Conservation (phyloP, 1,140 invertebrate species). For the Ericerus pela region DNA sequence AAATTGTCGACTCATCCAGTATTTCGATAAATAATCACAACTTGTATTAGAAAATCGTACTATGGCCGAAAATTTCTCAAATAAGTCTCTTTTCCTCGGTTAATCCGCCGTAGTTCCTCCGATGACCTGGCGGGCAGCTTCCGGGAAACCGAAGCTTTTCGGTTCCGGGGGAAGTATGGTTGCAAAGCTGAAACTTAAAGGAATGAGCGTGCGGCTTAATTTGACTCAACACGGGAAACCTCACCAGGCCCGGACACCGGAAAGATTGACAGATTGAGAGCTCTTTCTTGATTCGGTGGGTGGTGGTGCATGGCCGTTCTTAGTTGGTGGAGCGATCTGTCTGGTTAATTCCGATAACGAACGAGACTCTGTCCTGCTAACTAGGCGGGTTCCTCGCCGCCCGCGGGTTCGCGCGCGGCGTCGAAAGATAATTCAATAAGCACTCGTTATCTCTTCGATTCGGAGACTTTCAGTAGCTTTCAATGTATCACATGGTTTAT, state of each 20-base stretch:
- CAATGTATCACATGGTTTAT: too few species aligned
- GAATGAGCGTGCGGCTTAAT: constrained; percentile 84
- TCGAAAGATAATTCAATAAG: too few species aligned
- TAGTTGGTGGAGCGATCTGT: constrained; percentile 81
- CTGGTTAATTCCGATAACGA: constrained; percentile 79
- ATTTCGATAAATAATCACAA: too few species aligned
- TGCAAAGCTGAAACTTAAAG: constrained; percentile 88
- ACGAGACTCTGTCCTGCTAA: constrained; percentile 59
- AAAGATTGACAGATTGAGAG: constrained; percentile 82
- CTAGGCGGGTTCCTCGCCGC: constrained; percentile 35
- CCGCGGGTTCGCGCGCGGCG: background rate
- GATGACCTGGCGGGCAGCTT: constrained; percentile 43
- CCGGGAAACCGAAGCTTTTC: constrained; percentile 62
- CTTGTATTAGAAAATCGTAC: too few species aligned
- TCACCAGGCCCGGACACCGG: constrained; percentile 71
- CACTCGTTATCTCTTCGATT: too few species aligned
- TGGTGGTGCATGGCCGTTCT: constrained; percentile 83
- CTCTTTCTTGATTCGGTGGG: constrained; percentile 78
- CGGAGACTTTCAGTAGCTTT: too few species aligned
- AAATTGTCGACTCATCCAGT: too few species aligned
- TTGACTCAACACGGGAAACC: constrained; percentile 77
- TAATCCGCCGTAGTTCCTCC: constrained; percentile 41
- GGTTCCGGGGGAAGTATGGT: constrained; percentile 77
- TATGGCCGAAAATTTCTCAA: too few species aligned
- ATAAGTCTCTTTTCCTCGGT: too few species aligned